phyloP scores from a whole-genome alignment of 1,140 invertebrate species.

The Paralvinella palmiformis region DNA sequence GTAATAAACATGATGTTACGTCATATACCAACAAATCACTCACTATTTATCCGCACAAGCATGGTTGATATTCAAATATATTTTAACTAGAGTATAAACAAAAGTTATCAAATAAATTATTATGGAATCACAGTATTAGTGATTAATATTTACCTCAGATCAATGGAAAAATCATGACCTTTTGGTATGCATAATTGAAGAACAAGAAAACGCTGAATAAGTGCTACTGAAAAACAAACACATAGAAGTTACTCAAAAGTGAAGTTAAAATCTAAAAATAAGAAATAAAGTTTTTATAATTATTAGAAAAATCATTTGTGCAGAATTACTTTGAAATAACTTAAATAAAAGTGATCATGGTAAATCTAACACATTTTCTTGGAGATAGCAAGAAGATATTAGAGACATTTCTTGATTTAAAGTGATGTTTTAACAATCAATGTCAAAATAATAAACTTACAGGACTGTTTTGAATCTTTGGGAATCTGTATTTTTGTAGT shows the following conservation, averaged over 20 bases:
- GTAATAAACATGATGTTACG: background rate
- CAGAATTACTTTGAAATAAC: background rate
- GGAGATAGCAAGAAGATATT: background rate
- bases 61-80: background rate
- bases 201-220: slow-evolving; percentile 37
- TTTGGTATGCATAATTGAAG: slow-evolving; percentile 36
- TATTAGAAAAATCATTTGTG: background rate
- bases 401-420: background rate
- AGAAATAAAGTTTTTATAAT: background rate
- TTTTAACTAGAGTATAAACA: background rate
- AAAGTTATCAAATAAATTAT: background rate
- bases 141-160: slow-evolving; percentile 34
- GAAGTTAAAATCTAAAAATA: background rate
- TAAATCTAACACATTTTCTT: background rate
- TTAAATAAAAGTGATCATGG: background rate
- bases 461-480: slow-evolving; percentile 32
- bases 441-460: slow-evolving; percentile 12
- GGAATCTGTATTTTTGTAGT: slow-evolving; percentile 41
- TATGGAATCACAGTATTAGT: background rate
- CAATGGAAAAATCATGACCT: slow-evolving; percentile 39
- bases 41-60: background rate
- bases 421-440: background rate
- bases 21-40: background rate
- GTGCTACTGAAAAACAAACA: slow-evolving; percentile 28
- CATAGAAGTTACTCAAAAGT: background rate